These are phyloP conservation scores for Boloria selene DNA, from an alignment of 2,888 invertebrate genomes.

Conservation along the genomic window DNA sequence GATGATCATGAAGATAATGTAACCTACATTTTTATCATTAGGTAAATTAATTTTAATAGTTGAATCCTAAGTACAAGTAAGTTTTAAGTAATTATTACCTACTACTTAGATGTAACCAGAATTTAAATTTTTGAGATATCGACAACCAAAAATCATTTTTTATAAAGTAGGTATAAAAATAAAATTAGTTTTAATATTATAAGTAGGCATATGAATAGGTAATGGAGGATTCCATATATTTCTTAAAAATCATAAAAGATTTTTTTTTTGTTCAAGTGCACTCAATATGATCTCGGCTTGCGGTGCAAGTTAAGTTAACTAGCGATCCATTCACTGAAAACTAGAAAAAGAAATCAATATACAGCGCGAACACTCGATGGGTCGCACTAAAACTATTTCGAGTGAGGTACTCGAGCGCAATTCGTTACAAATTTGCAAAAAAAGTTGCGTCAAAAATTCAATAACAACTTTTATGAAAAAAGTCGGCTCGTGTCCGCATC, in stretches of 20 bases:
- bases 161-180: too few species aligned
- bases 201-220: background rate
- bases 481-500: conserved; percentile 49
- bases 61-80: too few species aligned
- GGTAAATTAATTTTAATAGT: too few species aligned
- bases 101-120: too few species aligned
- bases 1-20: too few species aligned
- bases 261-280: background rate
- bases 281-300: background rate
- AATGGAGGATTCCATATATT: background rate
- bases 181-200: too few species aligned
- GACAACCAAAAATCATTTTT: too few species aligned
- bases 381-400: conserved; percentile 39
- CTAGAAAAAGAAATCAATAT: conserved; percentile 17
- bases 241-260: background rate
- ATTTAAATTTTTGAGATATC: too few species aligned
- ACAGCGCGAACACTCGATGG: conserved; percentile 29
- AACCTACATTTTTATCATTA: too few species aligned
- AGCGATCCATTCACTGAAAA: conserved; percentile 5
- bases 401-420: conserved; percentile 41
- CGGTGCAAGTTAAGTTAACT: background rate
- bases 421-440: conserved; percentile 43
- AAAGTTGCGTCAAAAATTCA: conserved; percentile 53
- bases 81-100: too few species aligned
- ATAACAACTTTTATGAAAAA: conserved; percentile 53